Evolutionary conservation across 2,888 invertebrate genomes (phyloP).

Genomic region (Linnaemya vulpina): DNA sequence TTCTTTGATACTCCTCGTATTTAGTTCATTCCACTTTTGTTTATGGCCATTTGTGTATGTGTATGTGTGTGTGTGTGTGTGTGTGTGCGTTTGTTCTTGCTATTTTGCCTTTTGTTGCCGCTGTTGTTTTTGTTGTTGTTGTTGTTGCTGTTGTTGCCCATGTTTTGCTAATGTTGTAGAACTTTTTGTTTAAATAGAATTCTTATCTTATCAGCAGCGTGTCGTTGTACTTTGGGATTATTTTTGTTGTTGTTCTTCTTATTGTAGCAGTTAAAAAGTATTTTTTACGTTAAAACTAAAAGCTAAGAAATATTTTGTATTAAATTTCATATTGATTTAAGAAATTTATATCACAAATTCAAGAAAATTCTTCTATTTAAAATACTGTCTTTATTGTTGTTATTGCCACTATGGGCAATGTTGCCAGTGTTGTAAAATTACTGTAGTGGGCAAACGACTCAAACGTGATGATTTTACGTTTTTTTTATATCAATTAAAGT

Average conservation of each 20-base stretch:
- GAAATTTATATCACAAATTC: neutral
- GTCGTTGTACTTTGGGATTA: slow-evolving; percentile 69
- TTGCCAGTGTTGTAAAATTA: no score
- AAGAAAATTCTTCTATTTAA: neutral
- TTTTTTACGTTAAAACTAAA: slow-evolving; percentile 24
- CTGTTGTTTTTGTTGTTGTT: slow-evolving; percentile 2
- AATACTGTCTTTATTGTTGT: no score
- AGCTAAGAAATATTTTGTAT: neutral
- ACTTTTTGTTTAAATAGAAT: slow-evolving; percentile 51
- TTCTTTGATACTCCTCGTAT: slow-evolving; percentile 7
- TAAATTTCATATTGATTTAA: neutral
- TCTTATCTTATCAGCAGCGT: slow-evolving; percentile 67
- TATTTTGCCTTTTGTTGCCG: neutral
- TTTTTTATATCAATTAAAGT: no score
- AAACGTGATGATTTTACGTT: no score
- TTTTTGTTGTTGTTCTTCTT: slow-evolving; percentile 72
- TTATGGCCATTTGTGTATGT: neutral
- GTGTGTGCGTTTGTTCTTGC: neutral
- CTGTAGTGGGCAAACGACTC: no score
- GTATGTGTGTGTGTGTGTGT: neutral
- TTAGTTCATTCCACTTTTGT: slow-evolving; percentile 60
- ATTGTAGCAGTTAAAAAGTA: slow-evolving; percentile 72
- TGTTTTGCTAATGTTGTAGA: slow-evolving; percentile 45
- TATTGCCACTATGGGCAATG: no score
- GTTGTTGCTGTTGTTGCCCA: neutral